Evolutionary conservation across 2,797 vertebrate species (phyloP), one percentile per base, ranked within the genome.

Genomic region (Anableps anableps): DNA sequence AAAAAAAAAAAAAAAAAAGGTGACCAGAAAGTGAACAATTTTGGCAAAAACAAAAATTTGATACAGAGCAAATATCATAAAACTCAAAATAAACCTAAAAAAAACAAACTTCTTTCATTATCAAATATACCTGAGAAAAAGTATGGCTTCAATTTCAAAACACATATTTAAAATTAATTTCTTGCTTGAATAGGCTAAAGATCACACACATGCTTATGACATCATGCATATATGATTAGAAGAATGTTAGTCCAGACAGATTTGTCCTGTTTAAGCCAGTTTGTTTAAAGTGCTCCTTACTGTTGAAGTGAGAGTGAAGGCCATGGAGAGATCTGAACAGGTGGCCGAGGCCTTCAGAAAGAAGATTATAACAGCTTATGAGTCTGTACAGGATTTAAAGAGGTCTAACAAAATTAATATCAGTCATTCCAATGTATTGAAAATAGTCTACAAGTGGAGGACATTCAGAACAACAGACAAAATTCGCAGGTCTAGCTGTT

Each of bases 101-200:
- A 76, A 7, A 19, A 0, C 58, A 26, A 2, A 29, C 29, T 11
- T 60, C 80, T 88, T 79, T 29, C 75, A 85, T 83, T 88, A 82
- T 92, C 80, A 82, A 90, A 85, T 82, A 82, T 79, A 90, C 91
- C 91, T 93, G 91, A 94, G 91, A 88, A 85, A 68, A 88, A 86
- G 78, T 88, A 92, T 91, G 90, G 90, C 89, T 92, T 93, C 31
- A 79, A 77, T 86, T 85, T 79, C 77, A 88, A 83, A 81, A 79
- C 79, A 83, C 60, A 83, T 19, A 75, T 68, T 62, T 80, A 68
- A 23, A 72, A 36, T 5, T 64, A 77, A 72, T 78, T 68, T 41
- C 36, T 68, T 19, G 23, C 34, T 5, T 21, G 34, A 38, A 68
- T 4, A 23, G 10, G 64, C 64, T 5, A 38, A 41, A 23, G n/a